phyloP scores from a whole-genome alignment of 2,888 invertebrate genomes.

The Margaritifera margaritifera region DNA sequence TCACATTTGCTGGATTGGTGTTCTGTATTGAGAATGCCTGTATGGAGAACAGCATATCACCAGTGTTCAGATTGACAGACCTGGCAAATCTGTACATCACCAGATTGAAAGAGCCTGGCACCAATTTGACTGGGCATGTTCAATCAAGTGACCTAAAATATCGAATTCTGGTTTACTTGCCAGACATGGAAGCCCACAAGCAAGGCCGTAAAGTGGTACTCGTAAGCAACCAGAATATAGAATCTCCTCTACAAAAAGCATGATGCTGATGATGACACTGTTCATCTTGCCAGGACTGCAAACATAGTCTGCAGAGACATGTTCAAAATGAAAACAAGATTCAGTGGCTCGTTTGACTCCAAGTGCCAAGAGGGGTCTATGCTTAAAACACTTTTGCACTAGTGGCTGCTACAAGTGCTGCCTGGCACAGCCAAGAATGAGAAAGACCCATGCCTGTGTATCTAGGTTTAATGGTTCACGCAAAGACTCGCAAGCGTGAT shows the following conservation, averaged over 20 bases:
- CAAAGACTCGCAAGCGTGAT: constrained; percentile 22
- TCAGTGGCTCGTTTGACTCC: too few species aligned
- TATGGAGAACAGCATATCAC: not conserved
- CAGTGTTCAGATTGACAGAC: constrained; percentile 17
- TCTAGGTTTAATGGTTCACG: constrained; percentile 28
- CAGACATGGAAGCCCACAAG: constrained; percentile 11
- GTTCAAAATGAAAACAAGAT: too few species aligned
- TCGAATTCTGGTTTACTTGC: too few species aligned
- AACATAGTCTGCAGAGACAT: constrained; percentile 10
- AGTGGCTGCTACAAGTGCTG: not conserved
- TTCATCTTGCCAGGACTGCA: constrained; percentile 7
- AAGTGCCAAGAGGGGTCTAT: too few species aligned
- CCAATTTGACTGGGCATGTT: not conserved
- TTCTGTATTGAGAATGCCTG: constrained; percentile 10
- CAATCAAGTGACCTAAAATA: constrained; percentile 1
- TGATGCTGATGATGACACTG: constrained; percentile 9
- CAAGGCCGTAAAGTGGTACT: constrained; percentile 39
- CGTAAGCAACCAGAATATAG: constrained; percentile 4
- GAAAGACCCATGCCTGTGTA: constrained; percentile 33
- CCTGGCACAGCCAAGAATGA: too few species aligned
- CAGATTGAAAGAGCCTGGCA: constrained; percentile 4
- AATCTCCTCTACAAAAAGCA: constrained; percentile 2
- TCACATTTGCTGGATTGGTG: constrained; percentile 17
- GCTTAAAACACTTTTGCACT: not conserved
- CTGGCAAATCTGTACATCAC: constrained; percentile 10